These are phyloP conservation scores for Euclidia mi DNA, from an alignment of 2,888 invertebrate genomes.

Conservation along the genomic window DNA sequence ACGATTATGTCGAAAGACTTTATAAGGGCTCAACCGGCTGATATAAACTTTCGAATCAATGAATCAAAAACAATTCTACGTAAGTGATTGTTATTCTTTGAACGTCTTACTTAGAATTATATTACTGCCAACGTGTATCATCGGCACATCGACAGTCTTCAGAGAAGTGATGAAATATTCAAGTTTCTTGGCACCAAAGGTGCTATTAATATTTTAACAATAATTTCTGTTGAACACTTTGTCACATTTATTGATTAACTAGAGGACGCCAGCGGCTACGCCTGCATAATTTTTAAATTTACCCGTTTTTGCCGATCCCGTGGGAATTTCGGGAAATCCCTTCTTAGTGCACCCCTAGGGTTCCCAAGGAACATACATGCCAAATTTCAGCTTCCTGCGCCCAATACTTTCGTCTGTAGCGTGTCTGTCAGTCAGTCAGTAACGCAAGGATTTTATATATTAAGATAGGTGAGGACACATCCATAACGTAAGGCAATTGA, in stretches of 20 bases:
- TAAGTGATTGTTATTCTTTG: conserved; percentile 33
- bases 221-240: conserved; percentile 4
- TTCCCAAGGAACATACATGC: too few species aligned
- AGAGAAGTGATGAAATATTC: conserved; percentile 54
- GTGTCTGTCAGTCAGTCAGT: too few species aligned
- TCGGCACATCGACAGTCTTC: conserved; percentile 41
- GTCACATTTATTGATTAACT: conserved; percentile 1
- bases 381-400: too few species aligned
- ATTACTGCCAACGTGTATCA: conserved; percentile 47
- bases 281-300: too few species aligned
- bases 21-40: neutral
- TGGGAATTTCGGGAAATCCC: too few species aligned
- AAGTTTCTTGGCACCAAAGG: conserved; percentile 42
- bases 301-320: too few species aligned
- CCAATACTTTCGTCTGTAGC: too few species aligned
- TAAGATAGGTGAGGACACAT: neutral
- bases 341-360: too few species aligned
- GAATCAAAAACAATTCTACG: conserved; percentile 14
- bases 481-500: neutral
- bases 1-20: too few species aligned
- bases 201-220: conserved; percentile 15
- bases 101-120: conserved; percentile 33
- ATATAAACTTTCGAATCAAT: conserved; percentile 3
- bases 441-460: too few species aligned
- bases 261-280: too few species aligned